Base-by-base conservation (phyloP, 2,888 invertebrate species). In the Andrena hattorfiana region DNA sequence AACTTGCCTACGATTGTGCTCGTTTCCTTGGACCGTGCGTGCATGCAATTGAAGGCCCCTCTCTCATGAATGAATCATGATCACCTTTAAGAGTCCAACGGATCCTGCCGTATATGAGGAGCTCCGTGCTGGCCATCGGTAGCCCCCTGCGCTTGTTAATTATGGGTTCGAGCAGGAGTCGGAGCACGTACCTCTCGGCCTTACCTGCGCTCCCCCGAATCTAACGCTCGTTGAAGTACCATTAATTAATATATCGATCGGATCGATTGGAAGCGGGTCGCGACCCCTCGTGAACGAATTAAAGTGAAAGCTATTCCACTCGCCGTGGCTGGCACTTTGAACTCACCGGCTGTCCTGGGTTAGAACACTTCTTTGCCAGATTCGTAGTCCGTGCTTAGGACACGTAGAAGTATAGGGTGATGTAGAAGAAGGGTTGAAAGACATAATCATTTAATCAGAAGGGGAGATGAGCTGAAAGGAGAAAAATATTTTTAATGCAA, bases 11-110 rank as follows among this genome's bases (percentile, higher is more conserved):
- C 28, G 70, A 70, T 51, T 74, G 76, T 77, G 72, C 79, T 85
- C 67, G 72, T 83, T 80, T 84, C 85, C 74, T 54, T 62, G 62
- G 74, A 64, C 66, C 62, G 42, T 78, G 69, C 73, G 79, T 75
- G 75, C 35, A 64, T 74, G 72, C 87, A 63, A 81, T 82, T 66
- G 86, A 74, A 85, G 78, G 66, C 60, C 71, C 42, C 74, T 62
- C 56, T 77, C 81, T 87, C 81, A 87, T 88, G 88, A 87, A 87
- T 88, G 88, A 81, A 81, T 76, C 85, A 76, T 83, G 86, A 85
- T 79, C 79, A 70, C 67, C 69, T 86, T 85, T 83, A 74, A 85
- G 81, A 83, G 85, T 30, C 35, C 60, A 67, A 78, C 79, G 64
- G 59, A 82, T 87, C 81, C 82, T 71, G 69, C 75, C 67, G 42